Evolutionary conservation across 35 echinoderm and acorn worm genomes (phyloP).

Genomic region (Ophiothrix spiculata): DNA sequence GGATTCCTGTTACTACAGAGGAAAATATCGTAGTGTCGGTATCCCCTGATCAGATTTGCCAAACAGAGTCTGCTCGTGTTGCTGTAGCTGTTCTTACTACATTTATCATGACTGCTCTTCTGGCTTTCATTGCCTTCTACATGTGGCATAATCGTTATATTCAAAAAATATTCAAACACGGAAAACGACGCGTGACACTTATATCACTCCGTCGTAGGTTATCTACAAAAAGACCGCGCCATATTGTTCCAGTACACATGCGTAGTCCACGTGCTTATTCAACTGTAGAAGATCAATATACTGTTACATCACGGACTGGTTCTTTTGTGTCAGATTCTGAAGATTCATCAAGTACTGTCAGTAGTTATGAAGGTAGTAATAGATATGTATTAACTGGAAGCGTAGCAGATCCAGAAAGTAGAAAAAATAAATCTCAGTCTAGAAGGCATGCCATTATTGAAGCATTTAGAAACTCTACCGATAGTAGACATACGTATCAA

Average conservation of each 20-base stretch:
- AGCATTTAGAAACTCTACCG: constrained; percentile 20
- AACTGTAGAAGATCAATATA: constrained; percentile 35
- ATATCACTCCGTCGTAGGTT: constrained; percentile 28
- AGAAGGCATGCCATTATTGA: not conserved
- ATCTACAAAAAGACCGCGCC: constrained; percentile 21
- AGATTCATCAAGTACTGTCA: constrained; percentile 37
- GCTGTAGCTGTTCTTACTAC: constrained; percentile 36
- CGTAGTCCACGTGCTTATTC: constrained; percentile 39
- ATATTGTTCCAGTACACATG: constrained; percentile 6
- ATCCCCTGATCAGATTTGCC: constrained; percentile 8
- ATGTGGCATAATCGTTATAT: constrained; percentile 54
- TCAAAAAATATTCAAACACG: constrained; percentile 18
- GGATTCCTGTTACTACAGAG: not conserved
- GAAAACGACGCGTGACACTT: constrained; percentile 37
- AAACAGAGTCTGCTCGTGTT: constrained; percentile 15
- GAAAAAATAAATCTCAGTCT: constrained; percentile 6
- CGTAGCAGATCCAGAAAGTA: constrained; percentile 54
- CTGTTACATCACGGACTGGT: constrained; percentile 40
- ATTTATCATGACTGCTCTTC: constrained; percentile 41
- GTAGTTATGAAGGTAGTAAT: constrained; percentile 56
- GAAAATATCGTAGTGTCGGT: not conserved
- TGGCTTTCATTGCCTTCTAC: constrained; percentile 29
- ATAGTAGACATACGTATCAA: constrained; percentile 54
- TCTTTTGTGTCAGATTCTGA: constrained; percentile 54
- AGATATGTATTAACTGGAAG: constrained; percentile 80